A percentile compares a stretch with the other conserved stretches of the same genome.
Evolutionary conservation across 1,140 invertebrate genomes (phyloP).

Genomic region (Lordiphosa clarofinis): DNA sequence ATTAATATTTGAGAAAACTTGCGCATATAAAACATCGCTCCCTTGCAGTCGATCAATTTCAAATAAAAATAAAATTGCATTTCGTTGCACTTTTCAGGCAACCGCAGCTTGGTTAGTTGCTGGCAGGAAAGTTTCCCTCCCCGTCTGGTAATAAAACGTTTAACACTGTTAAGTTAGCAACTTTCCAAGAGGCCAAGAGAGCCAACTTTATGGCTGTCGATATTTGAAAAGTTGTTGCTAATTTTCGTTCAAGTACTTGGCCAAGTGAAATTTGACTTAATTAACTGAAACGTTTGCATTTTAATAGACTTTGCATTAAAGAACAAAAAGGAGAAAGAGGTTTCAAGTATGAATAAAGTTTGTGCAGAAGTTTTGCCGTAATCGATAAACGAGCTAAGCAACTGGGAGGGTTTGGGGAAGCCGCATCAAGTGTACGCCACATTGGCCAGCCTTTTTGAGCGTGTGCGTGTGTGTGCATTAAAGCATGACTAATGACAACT

Average conservation of each 20-base stretch:
- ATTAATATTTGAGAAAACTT: no score
- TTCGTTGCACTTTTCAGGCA: not conserved
- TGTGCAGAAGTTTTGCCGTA: slow-evolving; percentile 25
- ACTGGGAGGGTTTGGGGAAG: not conserved
- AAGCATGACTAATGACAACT: slow-evolving; percentile 73
- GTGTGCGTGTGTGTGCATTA: slow-evolving; percentile 41
- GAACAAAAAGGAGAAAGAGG: slow-evolving; percentile 11
- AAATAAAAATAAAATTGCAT: no score
- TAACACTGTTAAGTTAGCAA: slow-evolving; percentile 45
- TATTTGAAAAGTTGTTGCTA: slow-evolving; percentile 69
- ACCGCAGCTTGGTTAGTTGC: slow-evolving; percentile 12
- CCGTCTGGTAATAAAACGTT: slow-evolving; percentile 54
- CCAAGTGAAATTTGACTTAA: slow-evolving; percentile 63
- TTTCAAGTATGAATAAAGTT: slow-evolving; percentile 55
- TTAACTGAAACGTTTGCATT: slow-evolving; percentile 65
- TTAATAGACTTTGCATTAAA: slow-evolving; percentile 61
- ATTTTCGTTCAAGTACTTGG: slow-evolving; percentile 58
- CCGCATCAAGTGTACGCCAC: slow-evolving; percentile 55
- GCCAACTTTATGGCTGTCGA: slow-evolving; percentile 47
- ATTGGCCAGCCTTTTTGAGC: slow-evolving; percentile 28
- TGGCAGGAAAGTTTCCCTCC: slow-evolving; percentile 27
- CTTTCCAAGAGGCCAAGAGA: slow-evolving; percentile 3
- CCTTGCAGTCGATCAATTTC: no score
- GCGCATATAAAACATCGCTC: no score
- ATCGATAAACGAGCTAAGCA: slow-evolving; percentile 43